These are phyloP conservation scores for Sarcophaga rosellei DNA, from an alignment of 2,888 invertebrate genomes.

Conservation along the genomic window DNA sequence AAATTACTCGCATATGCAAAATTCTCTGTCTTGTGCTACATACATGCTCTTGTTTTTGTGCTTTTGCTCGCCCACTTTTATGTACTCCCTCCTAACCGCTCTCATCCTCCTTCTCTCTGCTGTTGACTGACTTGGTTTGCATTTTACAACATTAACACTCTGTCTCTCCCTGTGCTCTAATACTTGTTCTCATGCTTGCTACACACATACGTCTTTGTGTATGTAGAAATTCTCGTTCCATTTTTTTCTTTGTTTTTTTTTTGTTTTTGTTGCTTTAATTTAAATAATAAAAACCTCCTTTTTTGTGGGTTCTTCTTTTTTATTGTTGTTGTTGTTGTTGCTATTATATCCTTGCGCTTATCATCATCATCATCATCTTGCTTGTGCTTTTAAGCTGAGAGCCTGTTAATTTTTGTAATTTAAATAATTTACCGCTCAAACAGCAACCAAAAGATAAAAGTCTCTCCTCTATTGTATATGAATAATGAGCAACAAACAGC, in stretches of 20 bases:
- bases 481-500: not conserved
- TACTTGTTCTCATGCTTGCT: constrained; percentile 31
- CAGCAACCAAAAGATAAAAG: constrained; percentile 18
- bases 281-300: not conserved
- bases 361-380: constrained; percentile 7
- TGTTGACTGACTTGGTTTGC: not conserved
- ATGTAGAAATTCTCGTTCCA: not conserved
- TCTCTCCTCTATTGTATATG: constrained; percentile 2
- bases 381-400: constrained; percentile 61
- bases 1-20: not conserved
- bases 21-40: not conserved
- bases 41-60: not conserved
- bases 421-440: constrained; percentile 71
- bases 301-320: constrained; percentile 33
- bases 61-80: not conserved
- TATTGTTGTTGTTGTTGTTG: constrained; percentile 36
- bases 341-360: no score
- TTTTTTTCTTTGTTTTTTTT: not conserved
- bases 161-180: constrained; percentile 54
- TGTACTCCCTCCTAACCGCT: not conserved
- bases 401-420: constrained; percentile 71
- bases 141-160: constrained; percentile 63
- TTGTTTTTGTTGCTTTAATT: not conserved
- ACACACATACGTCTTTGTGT: not conserved
- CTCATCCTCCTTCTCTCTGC: not conserved